Base-by-base conservation (phyloP, 2,113 vertebrate genomes). In the Tachysurus vachellii region DNA sequence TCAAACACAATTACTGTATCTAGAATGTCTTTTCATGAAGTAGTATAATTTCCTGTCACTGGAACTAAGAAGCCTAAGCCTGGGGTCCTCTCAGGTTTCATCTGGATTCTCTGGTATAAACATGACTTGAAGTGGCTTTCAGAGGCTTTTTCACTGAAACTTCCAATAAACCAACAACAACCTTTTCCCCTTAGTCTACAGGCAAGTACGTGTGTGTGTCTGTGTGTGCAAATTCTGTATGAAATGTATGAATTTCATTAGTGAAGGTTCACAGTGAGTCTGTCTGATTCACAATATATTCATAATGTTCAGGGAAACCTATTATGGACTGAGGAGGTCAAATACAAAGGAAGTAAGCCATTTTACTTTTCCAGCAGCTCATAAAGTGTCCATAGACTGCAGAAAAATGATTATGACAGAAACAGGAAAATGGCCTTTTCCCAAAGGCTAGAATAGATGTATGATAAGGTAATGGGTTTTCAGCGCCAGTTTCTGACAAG, bases 381-480 rank as follows among this genome's bases (percentile, higher is more conserved):
- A 13, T 62, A 53, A 85, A 53, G 57, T 7, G n/a, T 77, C 84
- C 44, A 50, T 14, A 66, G 44, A 36, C 12, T 86, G 61, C 31
- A 56, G 47, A 54, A 28, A 61, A 77, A 85, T 28, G 13, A 36
- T 76, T 83, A 79, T 64, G 21, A 6, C 26, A 26, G 31, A 36
- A 64, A 79, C 71, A 87, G 71, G 73, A 83, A 87, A 56, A 71
- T 31, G 62, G 13, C 42, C 36, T 68, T 79, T 56, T 68, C 36
- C 57, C 36, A 53, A 68, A 88, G 87, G 59, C 64, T 71, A 26
- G 21, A 59, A 71, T 8, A 62, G 83, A 85, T 85, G 57, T 70
- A 64, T 64, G 87, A 85, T 81, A 88, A 62, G n/a, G n/a, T 81
- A 81, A 73, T 61, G 36, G 71, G 19, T 73, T 64, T 50, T 77